Conservation (phyloP, 2,797 vertebrate species). For the Picus viridis region DNA sequence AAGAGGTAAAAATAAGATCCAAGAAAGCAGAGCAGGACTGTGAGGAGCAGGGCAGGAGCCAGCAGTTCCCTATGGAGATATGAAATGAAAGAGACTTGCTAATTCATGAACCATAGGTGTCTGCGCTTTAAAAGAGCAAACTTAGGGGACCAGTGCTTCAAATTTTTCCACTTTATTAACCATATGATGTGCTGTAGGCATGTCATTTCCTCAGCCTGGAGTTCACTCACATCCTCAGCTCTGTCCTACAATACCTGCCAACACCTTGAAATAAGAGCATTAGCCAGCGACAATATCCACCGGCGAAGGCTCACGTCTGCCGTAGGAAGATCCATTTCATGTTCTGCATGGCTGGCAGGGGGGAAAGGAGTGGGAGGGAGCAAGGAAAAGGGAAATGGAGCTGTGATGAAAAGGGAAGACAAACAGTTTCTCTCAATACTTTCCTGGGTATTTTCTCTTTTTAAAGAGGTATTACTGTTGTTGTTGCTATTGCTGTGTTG, state of each 20-base stretch:
- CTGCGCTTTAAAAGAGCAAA: constrained; percentile 40
- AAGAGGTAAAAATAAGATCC: constrained; percentile 53
- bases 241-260: constrained; percentile 17
- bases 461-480: neutral
- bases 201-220: constrained; percentile 16
- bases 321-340: neutral
- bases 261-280: constrained; percentile 30
- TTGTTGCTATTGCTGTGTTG: neutral
- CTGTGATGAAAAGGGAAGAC: neutral
- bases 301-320: neutral
- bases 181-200: constrained; percentile 31
- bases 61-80: constrained; percentile 18
- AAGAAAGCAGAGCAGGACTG: neutral
- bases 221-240: neutral
- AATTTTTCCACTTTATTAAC: constrained; percentile 66
- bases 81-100: constrained; percentile 59
- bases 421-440: neutral
- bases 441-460: neutral
- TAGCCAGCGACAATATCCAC: neutral
- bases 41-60: constrained; percentile 37
- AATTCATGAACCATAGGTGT: constrained; percentile 66
- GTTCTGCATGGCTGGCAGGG: neutral
- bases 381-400: neutral
- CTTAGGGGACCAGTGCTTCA: constrained; percentile 2
- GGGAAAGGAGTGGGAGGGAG: neutral